Evolutionary conservation across 2,888 invertebrate species (phyloP).

Genomic region (Dromius quadrimaculatus): DNA sequence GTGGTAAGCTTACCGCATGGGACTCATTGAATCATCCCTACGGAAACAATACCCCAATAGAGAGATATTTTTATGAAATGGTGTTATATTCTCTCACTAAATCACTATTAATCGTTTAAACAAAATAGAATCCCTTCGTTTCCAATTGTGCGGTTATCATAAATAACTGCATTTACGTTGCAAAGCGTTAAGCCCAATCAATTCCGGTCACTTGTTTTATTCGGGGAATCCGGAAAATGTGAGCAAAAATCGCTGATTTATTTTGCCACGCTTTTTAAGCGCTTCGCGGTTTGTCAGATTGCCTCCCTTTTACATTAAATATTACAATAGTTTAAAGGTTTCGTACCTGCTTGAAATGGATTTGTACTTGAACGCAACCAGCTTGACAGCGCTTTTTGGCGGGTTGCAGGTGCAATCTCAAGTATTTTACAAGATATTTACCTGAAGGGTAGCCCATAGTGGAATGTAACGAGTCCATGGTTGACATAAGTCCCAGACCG

Average conservation of each 20-base stretch:
- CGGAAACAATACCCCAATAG: conserved; percentile 41
- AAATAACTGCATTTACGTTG: conserved; percentile 48
- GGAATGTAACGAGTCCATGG: conserved; percentile 75
- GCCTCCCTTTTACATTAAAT: conserved; percentile 21
- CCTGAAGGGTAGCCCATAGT: conserved; percentile 77
- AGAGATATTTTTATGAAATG: conserved; percentile 43
- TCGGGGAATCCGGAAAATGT: conserved; percentile 38
- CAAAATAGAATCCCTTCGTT: conserved; percentile 43
- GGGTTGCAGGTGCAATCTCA: too few species aligned
- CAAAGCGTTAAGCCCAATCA: conserved; percentile 43
- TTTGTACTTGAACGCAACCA: too few species aligned
- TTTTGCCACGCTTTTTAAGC: conserved; percentile 18
- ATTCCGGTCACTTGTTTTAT: conserved; percentile 51
- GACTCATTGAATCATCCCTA: conserved; percentile 37
- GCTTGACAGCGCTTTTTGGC: too few species aligned
- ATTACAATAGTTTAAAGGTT: too few species aligned
- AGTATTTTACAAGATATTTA: too few species aligned
- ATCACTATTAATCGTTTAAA: conserved; percentile 52
- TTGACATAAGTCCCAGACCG: conserved; percentile 70
- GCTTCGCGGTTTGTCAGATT: conserved; percentile 1
- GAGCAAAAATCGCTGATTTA: conserved; percentile 40
- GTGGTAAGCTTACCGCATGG: conserved; percentile 42
- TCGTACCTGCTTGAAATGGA: too few species aligned
- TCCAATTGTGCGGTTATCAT: conserved; percentile 51
- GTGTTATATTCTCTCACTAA: conserved; percentile 50